Evolutionary conservation across 2,113 vertebrate genomes (phyloP), one percentile per base, ranked within the genome.

Genomic region (Mus spicilegus): DNA sequence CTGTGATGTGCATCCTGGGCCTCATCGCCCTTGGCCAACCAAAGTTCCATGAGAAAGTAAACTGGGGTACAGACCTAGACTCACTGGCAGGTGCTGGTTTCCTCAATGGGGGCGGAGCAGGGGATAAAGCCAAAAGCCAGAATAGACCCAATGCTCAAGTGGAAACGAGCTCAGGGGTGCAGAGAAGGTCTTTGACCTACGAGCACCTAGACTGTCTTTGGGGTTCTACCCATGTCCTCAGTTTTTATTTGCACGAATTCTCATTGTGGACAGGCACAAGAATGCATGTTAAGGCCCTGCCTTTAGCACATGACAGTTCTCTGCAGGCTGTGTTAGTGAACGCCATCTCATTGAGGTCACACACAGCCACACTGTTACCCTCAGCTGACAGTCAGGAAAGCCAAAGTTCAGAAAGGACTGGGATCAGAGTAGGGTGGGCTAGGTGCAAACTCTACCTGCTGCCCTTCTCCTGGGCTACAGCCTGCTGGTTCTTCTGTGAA

Each of bases 371-470:
- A 36, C 65, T 54, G 36, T 69, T 36, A 12, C 30, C 76, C n/a
- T 91, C 63, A n/a, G 33, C 28, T 36, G 58, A 87, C 69, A 65
- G 28, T 30, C 30, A 61, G n/a, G 42, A 75, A 89, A 80, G 63
- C 86, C 72, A 20, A 67, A 67, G 56, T 42, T 22, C 69, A 7
- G 7, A 42, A 61, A n/a, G 56, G 24, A 24, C 82, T 9, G 22
- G 7, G 13, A 10, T 56, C 61, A 0, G 14, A 51, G 69, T 46
- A 26, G 19, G 36, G 78, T 42, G 24, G 19, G 30, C 14, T 11
- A 14, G 13, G 24, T 42, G 12, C 36, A 13, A 9, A 65, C 42
- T 10, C 0, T 0, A 1, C 14, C 61, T 46, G 2, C 17, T 30
- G 13, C 69, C n/a, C 1, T 56, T 16, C 26, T 39, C 81, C 26